These are phyloP conservation scores for Clarias batrachus DNA, from an alignment of 2,113 vertebrate genomes.

Conservation along the genomic window DNA sequence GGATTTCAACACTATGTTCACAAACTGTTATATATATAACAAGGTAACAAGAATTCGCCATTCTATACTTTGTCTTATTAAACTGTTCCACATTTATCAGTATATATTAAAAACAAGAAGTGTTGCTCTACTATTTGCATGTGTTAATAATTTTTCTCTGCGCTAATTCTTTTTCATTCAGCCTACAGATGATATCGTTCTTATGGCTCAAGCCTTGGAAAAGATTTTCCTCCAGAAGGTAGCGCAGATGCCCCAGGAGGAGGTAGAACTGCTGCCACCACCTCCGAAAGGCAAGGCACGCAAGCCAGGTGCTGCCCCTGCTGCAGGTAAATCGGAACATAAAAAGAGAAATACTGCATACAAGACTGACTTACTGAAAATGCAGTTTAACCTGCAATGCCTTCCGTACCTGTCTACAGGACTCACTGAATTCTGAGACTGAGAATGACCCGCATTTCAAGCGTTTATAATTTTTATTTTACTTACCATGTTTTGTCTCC, in stretches of 20 bases:
- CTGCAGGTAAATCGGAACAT: slow-evolving; percentile 72
- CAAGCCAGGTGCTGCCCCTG: slow-evolving; percentile 77
- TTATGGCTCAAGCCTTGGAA: slow-evolving; percentile 98
- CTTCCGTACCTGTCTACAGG: neutral
- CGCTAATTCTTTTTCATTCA: slow-evolving; percentile 52
- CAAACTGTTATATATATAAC: slow-evolving; percentile 99
- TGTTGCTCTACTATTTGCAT: neutral
- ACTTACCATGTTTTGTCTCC: neutral
- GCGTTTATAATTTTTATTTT: neutral
- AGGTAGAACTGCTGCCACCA: slow-evolving; percentile 90
- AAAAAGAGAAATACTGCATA: neutral
- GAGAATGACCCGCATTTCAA: neutral
- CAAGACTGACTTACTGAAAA: neutral
- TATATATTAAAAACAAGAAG: neutral
- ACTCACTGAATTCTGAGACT: neutral
- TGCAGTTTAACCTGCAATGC: neutral
- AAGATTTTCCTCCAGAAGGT: slow-evolving; percentile 99
- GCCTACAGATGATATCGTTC: slow-evolving; percentile 97
- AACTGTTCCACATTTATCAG: neutral
- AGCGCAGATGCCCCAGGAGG: slow-evolving; percentile 98
- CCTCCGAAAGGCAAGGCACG: slow-evolving; percentile 93
- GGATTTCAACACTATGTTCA: slow-evolving; percentile 99
- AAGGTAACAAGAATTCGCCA: slow-evolving; percentile 76
- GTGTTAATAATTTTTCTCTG: slow-evolving; percentile 4
- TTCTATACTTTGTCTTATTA: neutral